Evolutionary conservation across 2,113 vertebrate genomes (phyloP).

Genomic region (Prochilodus magdalenae): DNA sequence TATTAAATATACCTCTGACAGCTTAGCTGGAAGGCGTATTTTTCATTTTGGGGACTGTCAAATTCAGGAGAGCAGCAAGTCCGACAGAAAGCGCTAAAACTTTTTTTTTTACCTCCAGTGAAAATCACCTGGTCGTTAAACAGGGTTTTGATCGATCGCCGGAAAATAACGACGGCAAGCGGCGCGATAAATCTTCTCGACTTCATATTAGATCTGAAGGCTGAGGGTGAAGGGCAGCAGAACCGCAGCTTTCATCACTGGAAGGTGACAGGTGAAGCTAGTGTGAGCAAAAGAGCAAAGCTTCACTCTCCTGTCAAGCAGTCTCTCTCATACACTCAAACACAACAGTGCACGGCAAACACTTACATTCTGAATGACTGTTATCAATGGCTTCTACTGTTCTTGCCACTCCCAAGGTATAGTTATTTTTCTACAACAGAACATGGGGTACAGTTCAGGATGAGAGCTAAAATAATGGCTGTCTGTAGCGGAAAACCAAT

Average conservation of each 20-base stretch:
- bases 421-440: not conserved
- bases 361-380: not conserved
- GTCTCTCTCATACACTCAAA: not conserved
- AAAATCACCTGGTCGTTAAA: constrained; percentile 47
- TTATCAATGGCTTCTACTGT: not conserved
- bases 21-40: constrained; percentile 18
- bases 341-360: not conserved
- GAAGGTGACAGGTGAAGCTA: constrained; percentile 15
- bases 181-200: constrained; percentile 32
- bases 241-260: constrained; percentile 16
- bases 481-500: not conserved
- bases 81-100: not conserved
- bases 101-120: constrained; percentile 2
- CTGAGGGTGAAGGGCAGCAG: constrained; percentile 7
- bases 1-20: constrained; percentile 44
- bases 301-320: not conserved
- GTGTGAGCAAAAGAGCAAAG: constrained; percentile 1
- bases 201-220: constrained; percentile 40
- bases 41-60: constrained; percentile 10
- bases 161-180: constrained; percentile 28
- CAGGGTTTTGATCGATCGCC: constrained; percentile 52
- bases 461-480: constrained; percentile 13
- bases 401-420: not conserved
- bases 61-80: not conserved
- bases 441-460: not conserved